phyloP scores from a whole-genome alignment of 1,140 invertebrate species.

The Octopus sinensis region DNA sequence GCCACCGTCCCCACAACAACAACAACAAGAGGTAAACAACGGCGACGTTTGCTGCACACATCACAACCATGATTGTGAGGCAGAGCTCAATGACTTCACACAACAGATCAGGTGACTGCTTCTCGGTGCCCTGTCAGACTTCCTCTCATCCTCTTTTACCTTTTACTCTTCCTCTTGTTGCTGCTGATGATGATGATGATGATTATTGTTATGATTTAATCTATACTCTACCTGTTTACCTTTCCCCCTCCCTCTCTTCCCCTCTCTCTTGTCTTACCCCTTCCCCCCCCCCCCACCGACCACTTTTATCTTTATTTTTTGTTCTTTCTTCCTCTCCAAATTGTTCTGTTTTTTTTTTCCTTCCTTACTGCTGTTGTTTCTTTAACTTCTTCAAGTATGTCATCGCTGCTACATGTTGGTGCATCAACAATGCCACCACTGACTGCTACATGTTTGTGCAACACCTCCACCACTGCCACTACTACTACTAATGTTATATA shows the following conservation, averaged over 20 bases:
- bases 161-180: background rate
- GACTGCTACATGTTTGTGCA: background rate
- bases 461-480: too few relatives aligned
- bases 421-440: background rate
- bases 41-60: too few relatives aligned
- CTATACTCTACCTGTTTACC: too few relatives aligned
- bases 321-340: background rate
- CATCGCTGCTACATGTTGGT: background rate
- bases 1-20: background rate
- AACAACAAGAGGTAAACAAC: background rate
- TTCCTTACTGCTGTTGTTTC: background rate
- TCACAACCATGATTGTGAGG: too few relatives aligned
- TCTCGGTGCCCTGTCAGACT: background rate
- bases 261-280: background rate
- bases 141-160: background rate
- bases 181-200: too few relatives aligned
- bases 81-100: background rate
- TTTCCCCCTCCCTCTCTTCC: background rate
- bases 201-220: too few relatives aligned
- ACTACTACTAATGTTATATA: too few relatives aligned
- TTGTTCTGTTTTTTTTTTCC: background rate
- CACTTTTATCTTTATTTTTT: background rate
- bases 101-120: slow-evolving; percentile 4
- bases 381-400: background rate
- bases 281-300: background rate